Base-by-base conservation (phyloP, 1,140 invertebrate genomes). In the Nylanderia fulva region DNA sequence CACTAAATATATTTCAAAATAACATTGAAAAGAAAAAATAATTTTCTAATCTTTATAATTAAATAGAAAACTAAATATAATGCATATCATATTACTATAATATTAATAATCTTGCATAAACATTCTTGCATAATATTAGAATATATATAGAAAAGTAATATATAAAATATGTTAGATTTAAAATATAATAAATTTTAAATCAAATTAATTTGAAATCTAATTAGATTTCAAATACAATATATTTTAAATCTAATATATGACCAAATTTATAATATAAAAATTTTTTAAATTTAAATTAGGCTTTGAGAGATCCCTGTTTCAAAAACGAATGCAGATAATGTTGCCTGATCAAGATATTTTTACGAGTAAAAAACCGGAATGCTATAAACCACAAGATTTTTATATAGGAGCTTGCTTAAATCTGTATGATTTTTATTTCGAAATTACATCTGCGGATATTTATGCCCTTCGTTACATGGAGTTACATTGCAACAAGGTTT, bases 401-500 rank as follows among this genome's bases (percentile, higher is more conserved):
- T 99, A 96, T 94, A 95, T 99, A 9, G 98, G 98, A 36, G 96
- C 97, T 33, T 95, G 95, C 29, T 88, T 99, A 13, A 96, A 96
- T 45, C 96, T 99, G 27, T 97, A 97, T 93, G 96, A 96, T 89
- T 98, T 98, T 92, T 94, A 96, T 18, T 99, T 99, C 92, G 91
- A 97, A 77, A 93, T 99, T 6, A 95, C 96, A 24, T 96, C 96
- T 39, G 97, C 98, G 9, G 98, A 99, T 93, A 97, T 98, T 92
- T 99, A 98, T 93, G 97, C 97, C 4, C 95, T 98, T 74, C 95
- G 96, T 61, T 98, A 98, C 92, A 98, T 99, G 98, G 98, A 99
- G 93, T 91, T 96, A n/a, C 95, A 98, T 94, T 93, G 96, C 77
- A 91, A 96, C 85, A 96, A 98, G 96, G 98, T 98, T 91, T 88